Conservation (phyloP, 2,797 vertebrate species). For the Lophius americanus region DNA sequence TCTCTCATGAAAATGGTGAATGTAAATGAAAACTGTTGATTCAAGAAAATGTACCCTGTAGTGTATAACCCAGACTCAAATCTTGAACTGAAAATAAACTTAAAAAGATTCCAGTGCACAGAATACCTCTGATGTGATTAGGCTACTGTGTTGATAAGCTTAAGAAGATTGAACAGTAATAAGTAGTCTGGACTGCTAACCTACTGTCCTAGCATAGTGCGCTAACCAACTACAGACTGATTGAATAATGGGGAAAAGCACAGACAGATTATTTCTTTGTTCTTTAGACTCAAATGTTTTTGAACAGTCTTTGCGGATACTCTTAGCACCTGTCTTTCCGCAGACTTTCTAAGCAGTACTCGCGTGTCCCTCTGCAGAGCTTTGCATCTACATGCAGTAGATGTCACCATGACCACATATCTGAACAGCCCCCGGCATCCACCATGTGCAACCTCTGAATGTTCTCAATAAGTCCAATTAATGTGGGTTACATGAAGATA, state of each 20-base stretch:
- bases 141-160: background rate
- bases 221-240: background rate
- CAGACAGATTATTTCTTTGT: too few relatives aligned
- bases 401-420: background rate
- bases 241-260: background rate
- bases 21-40: too few relatives aligned
- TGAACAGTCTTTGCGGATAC: too few relatives aligned
- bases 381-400: background rate
- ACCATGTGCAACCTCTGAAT: background rate
- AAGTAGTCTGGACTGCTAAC: too few relatives aligned
- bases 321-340: background rate
- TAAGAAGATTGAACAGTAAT: background rate
- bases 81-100: background rate
- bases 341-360: too few relatives aligned
- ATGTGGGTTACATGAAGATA: conserved; percentile 5
- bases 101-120: background rate
- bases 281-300: too few relatives aligned
- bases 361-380: background rate
- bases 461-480: background rate
- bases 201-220: too few relatives aligned
- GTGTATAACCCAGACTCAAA: too few relatives aligned
- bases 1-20: too few relatives aligned
- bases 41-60: too few relatives aligned
- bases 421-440: background rate
- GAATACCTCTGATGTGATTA: background rate